phyloP scores from a whole-genome alignment of 2,888 invertebrate genomes.

The Sesia bembeciformis region DNA sequence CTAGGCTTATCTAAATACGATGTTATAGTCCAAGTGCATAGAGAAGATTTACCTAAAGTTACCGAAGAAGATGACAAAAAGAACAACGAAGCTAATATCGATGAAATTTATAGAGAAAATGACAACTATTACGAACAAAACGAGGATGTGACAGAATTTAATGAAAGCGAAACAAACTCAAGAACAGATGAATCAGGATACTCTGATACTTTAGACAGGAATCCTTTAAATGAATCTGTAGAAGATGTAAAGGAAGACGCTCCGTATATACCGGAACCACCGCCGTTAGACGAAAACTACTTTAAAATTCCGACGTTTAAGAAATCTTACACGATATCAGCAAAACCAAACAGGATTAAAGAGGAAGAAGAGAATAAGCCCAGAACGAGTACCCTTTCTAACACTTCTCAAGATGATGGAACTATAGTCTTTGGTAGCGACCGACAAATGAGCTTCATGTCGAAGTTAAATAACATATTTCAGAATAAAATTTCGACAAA shows the following conservation, averaged over 20 bases:
- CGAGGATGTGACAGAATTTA: constrained; percentile 46
- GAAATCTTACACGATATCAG: constrained; percentile 32
- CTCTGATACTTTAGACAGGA: constrained; percentile 57
- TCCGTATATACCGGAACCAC: constrained; percentile 50
- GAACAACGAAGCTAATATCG: constrained; percentile 17
- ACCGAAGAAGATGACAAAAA: constrained; percentile 50
- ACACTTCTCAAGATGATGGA: constrained; percentile 32
- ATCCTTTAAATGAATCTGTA: constrained; percentile 33
- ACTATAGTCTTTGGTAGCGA: constrained; percentile 48
- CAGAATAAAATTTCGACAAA: constrained; percentile 36
- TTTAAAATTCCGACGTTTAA: constrained; percentile 30
- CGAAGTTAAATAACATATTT: constrained; percentile 53
- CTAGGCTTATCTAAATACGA: constrained; percentile 68
- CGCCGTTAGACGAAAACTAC: constrained; percentile 41
- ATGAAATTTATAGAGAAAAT: constrained; percentile 6
- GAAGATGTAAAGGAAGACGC: constrained; percentile 34
- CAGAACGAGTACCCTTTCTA: constrained; percentile 38
- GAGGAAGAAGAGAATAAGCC: constrained; percentile 26
- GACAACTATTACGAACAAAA: constrained; percentile 22
- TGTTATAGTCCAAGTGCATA: constrained; percentile 73
- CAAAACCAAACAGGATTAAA: constrained; percentile 17
- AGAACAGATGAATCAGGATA: constrained; percentile 65
- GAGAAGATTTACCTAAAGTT: constrained; percentile 65
- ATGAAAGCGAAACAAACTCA: constrained; percentile 56
- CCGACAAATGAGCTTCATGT: constrained; percentile 52